Percentiles rank a stretch among this genome's conserved stretches.
Conservation (phyloP, 2,888 invertebrate species). For the Pinctada fucata region DNA sequence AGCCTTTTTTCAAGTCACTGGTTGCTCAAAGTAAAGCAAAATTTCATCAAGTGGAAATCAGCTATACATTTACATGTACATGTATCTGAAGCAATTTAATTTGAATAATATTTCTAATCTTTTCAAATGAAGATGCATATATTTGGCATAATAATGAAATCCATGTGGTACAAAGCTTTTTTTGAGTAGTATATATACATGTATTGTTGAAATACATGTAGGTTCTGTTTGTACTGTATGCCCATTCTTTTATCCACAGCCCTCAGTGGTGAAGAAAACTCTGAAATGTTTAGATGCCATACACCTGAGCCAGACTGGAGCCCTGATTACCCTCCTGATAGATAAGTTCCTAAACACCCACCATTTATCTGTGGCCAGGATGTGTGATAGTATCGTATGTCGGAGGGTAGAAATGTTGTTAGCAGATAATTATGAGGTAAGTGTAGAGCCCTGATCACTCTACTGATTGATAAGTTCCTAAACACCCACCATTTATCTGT, state of each 20-base stretch:
- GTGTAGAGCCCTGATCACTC: conserved; percentile 57
- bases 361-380: conserved; percentile 83
- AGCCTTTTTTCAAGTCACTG: no score
- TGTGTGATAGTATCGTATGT: conserved; percentile 86
- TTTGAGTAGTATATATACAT: no score
- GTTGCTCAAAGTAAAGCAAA: no score
- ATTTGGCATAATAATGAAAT: no score
- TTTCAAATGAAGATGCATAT: no score
- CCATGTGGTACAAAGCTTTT: no score
- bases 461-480: conserved; percentile 83
- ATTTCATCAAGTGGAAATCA: no score
- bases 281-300: conserved; percentile 83
- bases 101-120: no score
- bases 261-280: conserved; percentile 84
- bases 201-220: no score
- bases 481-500: conserved; percentile 84
- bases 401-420: conserved; percentile 83
- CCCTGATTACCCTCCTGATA: conserved; percentile 82
- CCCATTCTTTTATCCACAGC: conserved; percentile 76
- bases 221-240: no score
- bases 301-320: conserved; percentile 84
- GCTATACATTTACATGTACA: no score
- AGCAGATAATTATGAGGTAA: conserved; percentile 79
- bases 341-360: conserved; percentile 84
- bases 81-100: no score